Evolutionary conservation across 2,797 vertebrate species (phyloP).

Genomic region (Molothrus aeneus): DNA sequence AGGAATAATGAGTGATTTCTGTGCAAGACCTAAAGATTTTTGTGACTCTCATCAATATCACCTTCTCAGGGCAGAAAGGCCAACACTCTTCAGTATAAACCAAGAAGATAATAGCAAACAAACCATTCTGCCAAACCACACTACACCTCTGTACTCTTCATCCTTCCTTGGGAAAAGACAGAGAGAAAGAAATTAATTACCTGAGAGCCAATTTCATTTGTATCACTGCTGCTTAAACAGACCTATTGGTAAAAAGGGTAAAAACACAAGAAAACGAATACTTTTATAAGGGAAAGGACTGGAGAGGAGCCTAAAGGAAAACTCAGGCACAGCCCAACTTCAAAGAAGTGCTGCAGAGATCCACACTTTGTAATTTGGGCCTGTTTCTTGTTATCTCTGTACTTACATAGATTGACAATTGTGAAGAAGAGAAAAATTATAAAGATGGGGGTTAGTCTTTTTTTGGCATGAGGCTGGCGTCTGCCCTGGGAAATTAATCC

Average conservation of each 20-base stretch:
- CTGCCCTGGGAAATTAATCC: slow-evolving; percentile 42
- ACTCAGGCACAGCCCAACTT: not conserved
- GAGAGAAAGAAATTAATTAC: not conserved
- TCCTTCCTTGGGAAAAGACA: not conserved
- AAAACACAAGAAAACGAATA: not conserved
- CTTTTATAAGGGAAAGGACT: not conserved
- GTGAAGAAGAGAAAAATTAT: not conserved
- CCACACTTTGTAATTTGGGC: not conserved
- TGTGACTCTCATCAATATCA: not conserved
- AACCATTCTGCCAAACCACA: not conserved
- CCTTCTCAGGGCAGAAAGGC: not conserved
- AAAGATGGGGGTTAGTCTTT: not conserved
- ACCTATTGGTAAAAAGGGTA: not conserved
- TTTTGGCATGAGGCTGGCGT: not conserved
- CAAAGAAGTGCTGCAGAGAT: not conserved
- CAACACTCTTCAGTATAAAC: not conserved
- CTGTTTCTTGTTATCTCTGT: not conserved
- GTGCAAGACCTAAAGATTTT: not conserved
- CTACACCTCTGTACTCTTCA: not conserved
- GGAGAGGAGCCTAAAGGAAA: not conserved
- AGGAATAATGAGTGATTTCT: not conserved
- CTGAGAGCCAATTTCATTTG: not conserved
- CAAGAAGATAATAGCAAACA: not conserved
- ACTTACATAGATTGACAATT: not conserved
- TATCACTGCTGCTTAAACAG: not conserved